These are phyloP conservation scores for Parapristionchus giblindavisi DNA, from an alignment of 2,888 invertebrate genomes.

Conservation along the genomic window DNA sequence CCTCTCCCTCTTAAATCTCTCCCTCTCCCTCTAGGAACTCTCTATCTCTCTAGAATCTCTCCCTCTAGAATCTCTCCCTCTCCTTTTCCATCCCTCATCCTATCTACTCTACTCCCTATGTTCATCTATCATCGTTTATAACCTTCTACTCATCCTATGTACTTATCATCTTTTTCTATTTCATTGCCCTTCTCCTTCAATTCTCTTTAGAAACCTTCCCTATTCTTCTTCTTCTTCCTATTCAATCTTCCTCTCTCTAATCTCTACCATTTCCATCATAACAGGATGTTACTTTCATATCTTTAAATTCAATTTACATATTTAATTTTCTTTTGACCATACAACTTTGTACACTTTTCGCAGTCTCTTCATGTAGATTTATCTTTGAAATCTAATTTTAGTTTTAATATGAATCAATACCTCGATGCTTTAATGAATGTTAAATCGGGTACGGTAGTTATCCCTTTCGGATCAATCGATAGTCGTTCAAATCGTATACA, in stretches of 20 bases:
- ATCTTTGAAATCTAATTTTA: too few relatives aligned
- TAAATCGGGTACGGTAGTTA: too few relatives aligned
- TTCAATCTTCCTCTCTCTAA: not conserved
- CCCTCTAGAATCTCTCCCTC: not conserved
- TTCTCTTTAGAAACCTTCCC: not conserved
- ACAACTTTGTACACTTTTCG: too few relatives aligned
- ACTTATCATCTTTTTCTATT: not conserved
- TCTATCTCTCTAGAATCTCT: not conserved
- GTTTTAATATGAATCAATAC: too few relatives aligned
- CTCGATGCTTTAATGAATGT: not conserved
- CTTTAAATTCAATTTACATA: too few relatives aligned
- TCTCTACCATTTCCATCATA: not conserved
- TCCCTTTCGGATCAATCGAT: too few relatives aligned
- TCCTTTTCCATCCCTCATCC: not conserved
- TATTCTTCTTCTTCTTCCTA: not conserved
- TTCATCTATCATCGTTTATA: not conserved
- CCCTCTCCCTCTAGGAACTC: not conserved
- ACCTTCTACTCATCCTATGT: conserved; percentile 2
- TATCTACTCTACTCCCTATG: not conserved
- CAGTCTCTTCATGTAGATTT: too few relatives aligned
- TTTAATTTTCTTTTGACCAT: not conserved
- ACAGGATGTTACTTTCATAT: too few relatives aligned
- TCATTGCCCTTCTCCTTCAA: conserved; percentile 3
- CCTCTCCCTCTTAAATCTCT: not conserved
- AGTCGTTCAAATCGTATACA: not conserved